Percentiles rank a stretch among this genome's conserved stretches.
phyloP scores from a whole-genome alignment of 53 echinoderm and acorn worm genomes.

The Paracentrotus lividus region DNA sequence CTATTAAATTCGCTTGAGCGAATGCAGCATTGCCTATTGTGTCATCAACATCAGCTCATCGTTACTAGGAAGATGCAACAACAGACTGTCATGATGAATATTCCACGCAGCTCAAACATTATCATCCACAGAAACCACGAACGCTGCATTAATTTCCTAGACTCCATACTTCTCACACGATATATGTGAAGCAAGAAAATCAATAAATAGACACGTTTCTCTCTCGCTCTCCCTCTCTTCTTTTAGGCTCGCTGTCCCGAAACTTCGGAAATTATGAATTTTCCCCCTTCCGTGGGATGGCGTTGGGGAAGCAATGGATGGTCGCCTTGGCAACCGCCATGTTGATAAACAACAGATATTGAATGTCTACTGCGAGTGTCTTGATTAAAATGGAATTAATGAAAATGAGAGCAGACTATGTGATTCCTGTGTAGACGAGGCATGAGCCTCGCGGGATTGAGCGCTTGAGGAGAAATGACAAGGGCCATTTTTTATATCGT shows the following conservation, averaged over 20 bases:
- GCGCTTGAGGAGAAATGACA: not conserved
- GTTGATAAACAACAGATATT: conserved; percentile 63
- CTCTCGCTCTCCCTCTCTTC: not conserved
- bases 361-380: conserved; percentile 59
- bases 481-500: not conserved
- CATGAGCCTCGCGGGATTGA: not conserved
- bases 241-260: not conserved
- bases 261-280: conserved; percentile 65
- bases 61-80: not conserved
- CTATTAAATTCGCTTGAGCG: too few relatives aligned
- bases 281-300: conserved; percentile 51
- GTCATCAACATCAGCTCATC: conserved; percentile 29
- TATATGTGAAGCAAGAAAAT: conserved; percentile 5
- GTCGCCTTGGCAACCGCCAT: conserved; percentile 51
- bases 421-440: conserved; percentile 50
- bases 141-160: conserved; percentile 34
- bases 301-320: conserved; percentile 13
- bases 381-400: conserved; percentile 52
- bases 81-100: not conserved
- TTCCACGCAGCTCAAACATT: conserved; percentile 4
- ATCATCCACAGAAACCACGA: conserved; percentile 12
- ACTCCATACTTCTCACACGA: conserved; percentile 44
- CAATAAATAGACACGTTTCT: conserved; percentile 37
- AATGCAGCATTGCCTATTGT: too few relatives aligned
- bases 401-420: conserved; percentile 57